Percentiles rank a stretch among this genome's conserved stretches.
Conservation (phyloP, 1,140 invertebrate species). For the Hypsibius dujardini region DNA sequence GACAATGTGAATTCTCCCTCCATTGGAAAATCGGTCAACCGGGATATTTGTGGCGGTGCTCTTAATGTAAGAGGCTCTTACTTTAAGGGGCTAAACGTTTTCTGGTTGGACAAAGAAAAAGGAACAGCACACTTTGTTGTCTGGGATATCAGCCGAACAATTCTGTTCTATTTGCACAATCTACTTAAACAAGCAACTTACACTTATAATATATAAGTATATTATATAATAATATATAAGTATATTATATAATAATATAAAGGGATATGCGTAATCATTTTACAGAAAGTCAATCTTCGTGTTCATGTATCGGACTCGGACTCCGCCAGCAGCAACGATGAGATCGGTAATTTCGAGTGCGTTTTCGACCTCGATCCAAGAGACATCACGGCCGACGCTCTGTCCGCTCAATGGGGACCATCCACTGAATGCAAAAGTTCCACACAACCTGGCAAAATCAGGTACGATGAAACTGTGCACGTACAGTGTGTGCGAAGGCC, state of each 20-base stretch:
- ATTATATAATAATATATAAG: no score
- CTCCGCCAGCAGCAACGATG: not conserved
- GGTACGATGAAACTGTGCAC: not conserved
- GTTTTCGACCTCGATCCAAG: not conserved
- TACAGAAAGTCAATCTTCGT: not conserved
- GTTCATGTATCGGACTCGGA: not conserved
- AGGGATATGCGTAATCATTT: not conserved
- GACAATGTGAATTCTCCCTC: not conserved
- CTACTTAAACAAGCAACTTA: no score
- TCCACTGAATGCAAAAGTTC: not conserved
- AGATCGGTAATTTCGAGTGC: conserved; percentile 4
- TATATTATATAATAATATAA: no score
- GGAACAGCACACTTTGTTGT: no score
- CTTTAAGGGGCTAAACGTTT: no score
- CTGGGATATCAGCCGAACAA: not conserved
- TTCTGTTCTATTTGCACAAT: no score
- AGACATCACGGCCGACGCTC: not conserved
- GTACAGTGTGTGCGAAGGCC: no score
- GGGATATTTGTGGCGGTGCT: conserved; percentile 2
- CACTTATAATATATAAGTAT: no score
- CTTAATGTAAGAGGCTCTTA: not conserved
- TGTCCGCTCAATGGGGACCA: not conserved
- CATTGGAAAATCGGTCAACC: not conserved
- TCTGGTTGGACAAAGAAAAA: no score
- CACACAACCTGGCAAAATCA: not conserved